Conservation (phyloP, 2,113 vertebrate species). For the Gnathochromis pfefferi region DNA sequence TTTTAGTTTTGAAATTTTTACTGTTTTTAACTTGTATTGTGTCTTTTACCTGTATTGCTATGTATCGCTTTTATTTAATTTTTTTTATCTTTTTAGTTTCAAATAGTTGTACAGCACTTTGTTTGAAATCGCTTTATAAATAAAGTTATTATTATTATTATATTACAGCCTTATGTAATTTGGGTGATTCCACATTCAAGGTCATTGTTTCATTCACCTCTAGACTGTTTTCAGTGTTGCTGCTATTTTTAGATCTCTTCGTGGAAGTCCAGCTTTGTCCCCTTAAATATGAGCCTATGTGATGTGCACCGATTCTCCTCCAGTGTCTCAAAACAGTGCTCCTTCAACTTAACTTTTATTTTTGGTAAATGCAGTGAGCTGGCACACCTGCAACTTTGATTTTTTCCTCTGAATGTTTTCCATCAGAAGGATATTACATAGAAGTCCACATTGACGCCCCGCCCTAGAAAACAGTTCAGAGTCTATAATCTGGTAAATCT, state of each 20-base stretch:
- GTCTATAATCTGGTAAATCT: not conserved
- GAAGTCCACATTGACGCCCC: not conserved
- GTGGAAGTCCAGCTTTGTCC: not conserved
- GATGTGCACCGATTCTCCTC: not conserved
- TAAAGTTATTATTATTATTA: not conserved
- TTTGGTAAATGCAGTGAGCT: not conserved
- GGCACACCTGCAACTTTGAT: not conserved
- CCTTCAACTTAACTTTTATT: not conserved
- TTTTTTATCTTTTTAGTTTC: not conserved
- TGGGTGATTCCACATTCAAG: not conserved
- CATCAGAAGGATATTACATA: not conserved
- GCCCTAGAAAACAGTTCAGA: not conserved
- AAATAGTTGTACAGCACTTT: not conserved
- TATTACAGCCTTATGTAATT: not conserved
- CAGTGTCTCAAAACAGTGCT: not conserved
- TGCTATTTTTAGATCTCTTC: not conserved
- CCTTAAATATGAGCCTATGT: not conserved
- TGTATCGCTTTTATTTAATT: rapidly evolving
- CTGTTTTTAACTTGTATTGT: not conserved
- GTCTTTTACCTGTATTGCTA: not conserved
- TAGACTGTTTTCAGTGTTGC: not conserved
- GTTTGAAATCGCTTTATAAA: not conserved
- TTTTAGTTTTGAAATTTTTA: not conserved
- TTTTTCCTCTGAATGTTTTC: not conserved
- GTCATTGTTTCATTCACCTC: not conserved